A percentile compares a stretch with the other conserved stretches of the same genome.
These are phyloP conservation scores for Mycetomoellerius zeteki DNA, from an alignment of 1,140 invertebrate species.

Conservation along the genomic window DNA sequence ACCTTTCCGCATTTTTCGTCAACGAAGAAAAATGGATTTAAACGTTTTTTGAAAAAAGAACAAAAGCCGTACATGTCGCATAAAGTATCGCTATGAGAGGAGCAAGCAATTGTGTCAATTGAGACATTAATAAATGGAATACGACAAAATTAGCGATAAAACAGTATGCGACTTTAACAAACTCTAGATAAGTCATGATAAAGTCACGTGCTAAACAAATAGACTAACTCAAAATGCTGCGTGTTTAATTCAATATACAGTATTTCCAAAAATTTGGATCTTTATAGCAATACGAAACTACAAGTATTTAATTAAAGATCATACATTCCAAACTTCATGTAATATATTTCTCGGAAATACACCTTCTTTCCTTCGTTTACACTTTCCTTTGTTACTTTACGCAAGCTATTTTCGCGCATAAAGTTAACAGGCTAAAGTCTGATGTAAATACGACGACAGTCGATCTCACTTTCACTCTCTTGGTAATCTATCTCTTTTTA, in stretches of 20 bases:
- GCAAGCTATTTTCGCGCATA: slow-evolving; percentile 46
- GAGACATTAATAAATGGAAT: background rate
- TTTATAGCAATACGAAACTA: background rate
- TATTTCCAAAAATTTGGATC: background rate
- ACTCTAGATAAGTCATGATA: background rate
- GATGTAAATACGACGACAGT: slow-evolving; percentile 22
- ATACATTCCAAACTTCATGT: background rate
- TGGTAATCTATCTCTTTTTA: slow-evolving; percentile 35
- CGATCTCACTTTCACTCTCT: slow-evolving; percentile 57
- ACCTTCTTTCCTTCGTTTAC: background rate
- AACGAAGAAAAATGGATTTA: background rate
- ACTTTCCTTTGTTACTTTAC: slow-evolving; percentile 56
- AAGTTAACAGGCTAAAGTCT: slow-evolving; percentile 59
- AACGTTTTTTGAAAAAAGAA: background rate
- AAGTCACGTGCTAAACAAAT: background rate
- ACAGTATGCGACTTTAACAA: background rate
- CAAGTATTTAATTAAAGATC: background rate
- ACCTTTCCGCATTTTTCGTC: background rate
- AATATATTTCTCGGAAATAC: background rate
- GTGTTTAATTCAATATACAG: background rate
- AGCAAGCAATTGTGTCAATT: background rate
- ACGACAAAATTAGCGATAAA: background rate
- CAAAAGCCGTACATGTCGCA: background rate
- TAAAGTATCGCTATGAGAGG: background rate
- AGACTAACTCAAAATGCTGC: background rate